Percentiles rank a stretch among this genome's conserved stretches.
Evolutionary conservation across 2,113 vertebrate species (phyloP).

Genomic region (Hippotragus niger): DNA sequence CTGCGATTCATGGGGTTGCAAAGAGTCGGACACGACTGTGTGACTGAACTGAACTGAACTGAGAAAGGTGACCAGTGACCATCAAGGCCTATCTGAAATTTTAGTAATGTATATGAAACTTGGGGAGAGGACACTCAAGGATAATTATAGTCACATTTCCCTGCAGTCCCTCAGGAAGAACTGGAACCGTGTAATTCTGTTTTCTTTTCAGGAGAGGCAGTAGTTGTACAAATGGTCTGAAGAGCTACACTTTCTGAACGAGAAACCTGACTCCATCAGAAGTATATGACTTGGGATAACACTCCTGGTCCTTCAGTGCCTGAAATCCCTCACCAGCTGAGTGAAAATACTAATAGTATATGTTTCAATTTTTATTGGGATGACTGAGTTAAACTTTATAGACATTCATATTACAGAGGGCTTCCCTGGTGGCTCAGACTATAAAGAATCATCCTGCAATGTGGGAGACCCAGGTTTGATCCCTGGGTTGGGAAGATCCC

Average conservation of each 20-base stretch:
- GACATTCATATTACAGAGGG: not conserved
- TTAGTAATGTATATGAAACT: no score
- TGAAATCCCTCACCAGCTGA: not conserved
- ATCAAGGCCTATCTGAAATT: not conserved
- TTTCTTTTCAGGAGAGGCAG: not conserved
- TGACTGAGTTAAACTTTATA: not conserved
- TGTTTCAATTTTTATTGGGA: not conserved
- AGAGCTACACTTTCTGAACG: not conserved
- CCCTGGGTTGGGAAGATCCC: not conserved
- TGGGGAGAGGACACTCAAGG: not conserved
- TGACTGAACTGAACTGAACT: no score
- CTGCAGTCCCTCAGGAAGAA: not conserved
- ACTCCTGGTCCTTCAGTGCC: not conserved
- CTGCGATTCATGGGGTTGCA: no score
- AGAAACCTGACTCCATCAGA: not conserved
- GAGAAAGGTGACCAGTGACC: not conserved
- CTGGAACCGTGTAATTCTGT: not conserved
- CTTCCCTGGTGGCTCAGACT: not conserved
- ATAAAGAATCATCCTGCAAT: not conserved
- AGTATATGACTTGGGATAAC: not conserved
- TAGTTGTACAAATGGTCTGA: accelerated
- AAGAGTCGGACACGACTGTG: no score
- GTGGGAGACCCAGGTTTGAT: not conserved
- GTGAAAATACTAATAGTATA: not conserved
- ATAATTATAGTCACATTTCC: not conserved